phyloP scores from a whole-genome alignment of 2,113 vertebrate species.

The Thamnaconus septentrionalis region DNA sequence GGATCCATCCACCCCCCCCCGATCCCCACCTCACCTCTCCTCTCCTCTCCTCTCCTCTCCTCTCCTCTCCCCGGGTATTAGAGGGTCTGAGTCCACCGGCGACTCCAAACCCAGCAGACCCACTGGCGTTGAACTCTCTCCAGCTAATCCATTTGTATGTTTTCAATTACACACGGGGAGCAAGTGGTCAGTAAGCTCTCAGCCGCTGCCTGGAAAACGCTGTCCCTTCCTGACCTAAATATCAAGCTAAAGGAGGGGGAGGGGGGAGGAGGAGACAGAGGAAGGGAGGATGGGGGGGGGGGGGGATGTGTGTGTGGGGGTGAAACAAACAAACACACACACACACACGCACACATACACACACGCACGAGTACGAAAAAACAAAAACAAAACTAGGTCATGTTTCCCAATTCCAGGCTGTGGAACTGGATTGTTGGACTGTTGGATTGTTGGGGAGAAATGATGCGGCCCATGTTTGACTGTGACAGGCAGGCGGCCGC shows the following conservation, averaged over 20 bases:
- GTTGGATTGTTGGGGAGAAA: slow-evolving; percentile 50
- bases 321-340: slow-evolving; percentile 48
- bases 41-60: not conserved
- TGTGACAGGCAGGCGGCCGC: slow-evolving; percentile 36
- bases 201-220: slow-evolving; percentile 51
- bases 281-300: slow-evolving; percentile 7
- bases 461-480: slow-evolving; percentile 51
- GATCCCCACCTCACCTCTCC: slow-evolving; percentile 34
- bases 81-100: slow-evolving; percentile 42
- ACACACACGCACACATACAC: not conserved
- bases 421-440: slow-evolving; percentile 23
- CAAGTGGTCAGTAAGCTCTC: slow-evolving; percentile 66
- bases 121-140: slow-evolving; percentile 58
- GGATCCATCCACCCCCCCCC: slow-evolving; percentile 43
- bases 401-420: slow-evolving; percentile 44
- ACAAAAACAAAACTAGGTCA: slow-evolving; percentile 62
- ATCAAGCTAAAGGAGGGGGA: slow-evolving; percentile 53
- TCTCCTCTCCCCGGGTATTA: slow-evolving; percentile 33
- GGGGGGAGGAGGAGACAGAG: not conserved
- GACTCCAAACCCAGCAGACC: slow-evolving; percentile 41
- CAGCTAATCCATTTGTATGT: slow-evolving; percentile 74
- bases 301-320: slow-evolving; percentile 8
- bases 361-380: not conserved
- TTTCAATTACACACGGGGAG: slow-evolving; percentile 67
- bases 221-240: slow-evolving; percentile 68